Evolutionary conservation across 1,140 invertebrate species (phyloP), one percentile per base, ranked within the genome.

Genomic region (Drosophila arawakana): DNA sequence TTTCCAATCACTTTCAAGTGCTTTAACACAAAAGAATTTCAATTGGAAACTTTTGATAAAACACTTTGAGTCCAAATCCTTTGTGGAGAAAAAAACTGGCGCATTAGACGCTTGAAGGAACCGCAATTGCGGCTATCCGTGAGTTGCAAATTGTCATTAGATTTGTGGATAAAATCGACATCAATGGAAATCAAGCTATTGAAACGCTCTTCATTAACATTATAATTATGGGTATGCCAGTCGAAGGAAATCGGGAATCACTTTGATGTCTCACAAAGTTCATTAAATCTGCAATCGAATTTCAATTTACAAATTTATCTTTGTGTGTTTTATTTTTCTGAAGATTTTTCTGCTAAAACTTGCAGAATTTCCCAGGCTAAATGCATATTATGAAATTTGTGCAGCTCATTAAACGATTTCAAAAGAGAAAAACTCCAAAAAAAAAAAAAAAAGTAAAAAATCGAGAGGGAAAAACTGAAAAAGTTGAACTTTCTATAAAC

Each of bases 331-430:
- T 59, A 34, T 3, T 18, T 55, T 47, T 21, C 5, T n/a, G 30
- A 34, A 21, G 18, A 2, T 21, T 60, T 85, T 86, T 86, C 49
- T 88, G 83, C 80, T 88, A 72, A 80, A 86, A 77, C 76, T 80
- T 80, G 83, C 84, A 78, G 73, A 82, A 85, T 71, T 71, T 75
- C 61, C 82, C 81, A 80, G 66, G 81, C 81, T 69, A 43, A 68
- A 46, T 47, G 47, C 52, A 57, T 70, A 76, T 88, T 86, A 90
- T 68, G 59, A 78, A 80, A 89, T 84, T 81, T 77, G 70, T 67
- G 77, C 78, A 83, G 71, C 76, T 91, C 84, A 91, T 91, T 91
- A 83, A 91, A 81, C 80, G 77, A 91, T 81, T 78, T 91, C 89
- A 91, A 88, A 85, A 43, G 59, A 11, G 18, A 13, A 55, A 55